Evolutionary conservation across 2,888 invertebrate genomes (phyloP), one percentile per base, ranked within the genome.

Genomic region (Coleophora deauratella): DNA sequence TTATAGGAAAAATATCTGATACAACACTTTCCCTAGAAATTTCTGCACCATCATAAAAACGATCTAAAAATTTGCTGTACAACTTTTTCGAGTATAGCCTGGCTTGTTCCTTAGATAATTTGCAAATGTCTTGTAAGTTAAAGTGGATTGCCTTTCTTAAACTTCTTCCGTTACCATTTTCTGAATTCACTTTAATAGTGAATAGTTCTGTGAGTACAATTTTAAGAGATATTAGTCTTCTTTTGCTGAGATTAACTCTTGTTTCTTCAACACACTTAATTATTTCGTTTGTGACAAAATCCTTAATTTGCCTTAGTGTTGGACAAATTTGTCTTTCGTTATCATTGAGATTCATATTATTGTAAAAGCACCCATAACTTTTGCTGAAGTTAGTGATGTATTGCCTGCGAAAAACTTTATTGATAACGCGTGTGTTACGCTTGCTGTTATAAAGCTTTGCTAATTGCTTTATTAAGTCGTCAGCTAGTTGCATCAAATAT

Each of bases 381-480:
- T 10, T 12, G n/a, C 11, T 11, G 11, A 27, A 35, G 27, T 35
- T 35, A 1, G 2, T 14, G 11, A 11, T 11, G 13, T 13, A 34
- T 35, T 27, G 12, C 10, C 27, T 27, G 11, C 9, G 11, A n/a
- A 2, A 7, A 1, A 21, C 4, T 21, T 21, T 6, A 9, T 21
- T 35, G 21, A 15, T 15, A 9, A 21, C 21, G 6, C 6, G 21
- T 21, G 21, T 34, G 21, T 9, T 31, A 31, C 8, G 11, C 9
- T 27, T 33, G 8, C 33, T 27, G 28, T 28, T 15, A 14, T 43
- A 31, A 6, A 42, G 37, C 12, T 34, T 33, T 33, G 38, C 12
- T 11, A 52, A 14, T n/a, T 43, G 27, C 33, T 47, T 32, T 21
- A 50, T 41, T n/a, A 54, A 33, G 9, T 41, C 37, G 2, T 41